phyloP scores from a whole-genome alignment of 2,888 invertebrate genomes.

The Tromatobia lineatoria region DNA sequence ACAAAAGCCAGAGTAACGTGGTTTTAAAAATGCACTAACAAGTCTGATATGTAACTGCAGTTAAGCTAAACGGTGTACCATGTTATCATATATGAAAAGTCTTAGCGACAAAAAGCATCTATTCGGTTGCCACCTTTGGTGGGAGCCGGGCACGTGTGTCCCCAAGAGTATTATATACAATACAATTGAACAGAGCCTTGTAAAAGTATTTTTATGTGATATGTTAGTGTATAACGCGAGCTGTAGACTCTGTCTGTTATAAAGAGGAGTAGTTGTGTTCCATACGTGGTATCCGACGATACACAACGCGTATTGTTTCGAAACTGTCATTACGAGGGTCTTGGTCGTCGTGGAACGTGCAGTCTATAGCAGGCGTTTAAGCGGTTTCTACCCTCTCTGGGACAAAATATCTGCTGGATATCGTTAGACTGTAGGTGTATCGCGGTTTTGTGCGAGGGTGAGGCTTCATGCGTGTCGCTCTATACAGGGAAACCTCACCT shows the following conservation, averaged over 20 bases:
- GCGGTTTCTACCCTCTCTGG: conserved; percentile 20
- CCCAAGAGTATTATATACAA: background rate
- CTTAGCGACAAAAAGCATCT: conserved; percentile 1
- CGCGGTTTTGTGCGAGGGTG: conserved; percentile 55
- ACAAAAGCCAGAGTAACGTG: background rate
- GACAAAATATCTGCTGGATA: conserved; percentile 3
- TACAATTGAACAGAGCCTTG: conserved; percentile 6
- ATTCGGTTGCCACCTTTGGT: background rate
- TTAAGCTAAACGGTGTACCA: conserved; percentile 14
- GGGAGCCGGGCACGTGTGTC: background rate
- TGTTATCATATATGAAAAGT: conserved; percentile 12
- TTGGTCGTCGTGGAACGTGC: conserved; percentile 5
- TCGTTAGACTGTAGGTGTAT: background rate
- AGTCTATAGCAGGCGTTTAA: conserved; percentile 10
- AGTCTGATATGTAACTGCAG: conserved; percentile 5
- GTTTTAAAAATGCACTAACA: conserved; percentile 36
- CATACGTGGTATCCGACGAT: conserved; percentile 21
- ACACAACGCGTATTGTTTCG: conserved; percentile 43
- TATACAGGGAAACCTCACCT: conserved; percentile 1
- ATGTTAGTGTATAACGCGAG: background rate
- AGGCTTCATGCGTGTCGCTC: conserved; percentile 8
- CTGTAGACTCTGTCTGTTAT: background rate
- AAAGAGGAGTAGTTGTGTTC: background rate
- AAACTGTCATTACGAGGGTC: conserved; percentile 62
- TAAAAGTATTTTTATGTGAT: conserved; percentile 12